Conservation (phyloP, 2,797 vertebrate species). For the Champsocephalus gunnari region DNA sequence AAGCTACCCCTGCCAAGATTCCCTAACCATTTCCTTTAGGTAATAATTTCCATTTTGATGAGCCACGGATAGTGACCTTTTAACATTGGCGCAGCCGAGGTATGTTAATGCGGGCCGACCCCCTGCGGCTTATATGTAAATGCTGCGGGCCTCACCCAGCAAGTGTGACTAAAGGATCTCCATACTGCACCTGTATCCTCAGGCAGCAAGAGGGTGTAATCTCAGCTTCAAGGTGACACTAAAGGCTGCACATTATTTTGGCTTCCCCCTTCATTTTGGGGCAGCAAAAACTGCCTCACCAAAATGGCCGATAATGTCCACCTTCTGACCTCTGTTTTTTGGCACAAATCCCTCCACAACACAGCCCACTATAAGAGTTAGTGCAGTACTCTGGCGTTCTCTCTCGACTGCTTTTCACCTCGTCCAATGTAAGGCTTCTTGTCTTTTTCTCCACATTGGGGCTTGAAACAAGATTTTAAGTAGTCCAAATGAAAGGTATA, state of each 20-base stretch:
- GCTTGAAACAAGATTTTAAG: slow-evolving; percentile 85
- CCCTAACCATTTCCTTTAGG: slow-evolving; percentile 73
- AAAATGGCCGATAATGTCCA: slow-evolving; percentile 95
- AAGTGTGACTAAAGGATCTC: slow-evolving; percentile 82
- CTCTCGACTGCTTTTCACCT: slow-evolving; percentile 90
- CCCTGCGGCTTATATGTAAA: slow-evolving; percentile 81
- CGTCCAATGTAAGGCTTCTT: slow-evolving; percentile 88
- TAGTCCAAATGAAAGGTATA: slow-evolving; percentile 64
- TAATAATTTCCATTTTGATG: slow-evolving; percentile 84
- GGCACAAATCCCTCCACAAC: slow-evolving; percentile 87
- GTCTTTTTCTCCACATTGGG: slow-evolving; percentile 85
- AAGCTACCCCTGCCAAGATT: slow-evolving; percentile 69
- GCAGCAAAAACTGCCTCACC: slow-evolving; percentile 90
- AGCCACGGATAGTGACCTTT: slow-evolving; percentile 77
- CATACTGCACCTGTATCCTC: slow-evolving; percentile 80
- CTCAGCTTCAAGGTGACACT: slow-evolving; percentile 92
- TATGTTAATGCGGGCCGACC: slow-evolving; percentile 75
- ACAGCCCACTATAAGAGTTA: slow-evolving; percentile 82
- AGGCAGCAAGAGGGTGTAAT: slow-evolving; percentile 94
- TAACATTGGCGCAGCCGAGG: slow-evolving; percentile 72
- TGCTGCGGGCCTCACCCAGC: slow-evolving; percentile 70
- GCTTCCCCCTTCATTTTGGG: slow-evolving; percentile 94
- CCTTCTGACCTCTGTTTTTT: slow-evolving; percentile 89
- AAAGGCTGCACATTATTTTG: slow-evolving; percentile 95
- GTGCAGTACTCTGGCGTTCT: slow-evolving; percentile 87